phyloP scores from a whole-genome alignment of 2,113 vertebrate species.

The Vireo altiloquus region DNA sequence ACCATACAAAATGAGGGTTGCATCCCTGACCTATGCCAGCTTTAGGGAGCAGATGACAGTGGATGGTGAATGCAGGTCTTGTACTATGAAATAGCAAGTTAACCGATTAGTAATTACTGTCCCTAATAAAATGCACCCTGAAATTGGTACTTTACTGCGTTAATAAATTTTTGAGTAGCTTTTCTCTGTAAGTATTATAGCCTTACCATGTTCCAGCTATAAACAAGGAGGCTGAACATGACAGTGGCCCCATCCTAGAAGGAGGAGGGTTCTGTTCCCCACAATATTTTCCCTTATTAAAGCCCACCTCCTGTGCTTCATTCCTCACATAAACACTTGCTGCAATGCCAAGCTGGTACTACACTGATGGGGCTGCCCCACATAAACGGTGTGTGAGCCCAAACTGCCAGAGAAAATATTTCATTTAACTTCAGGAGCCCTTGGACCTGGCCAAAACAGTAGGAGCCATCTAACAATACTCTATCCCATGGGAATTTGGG shows the following conservation, averaged over 20 bases:
- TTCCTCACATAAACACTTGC: background rate
- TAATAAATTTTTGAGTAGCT: constrained; percentile 10
- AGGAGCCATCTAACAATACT: background rate
- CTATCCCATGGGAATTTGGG: background rate
- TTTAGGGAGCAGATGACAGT: background rate
- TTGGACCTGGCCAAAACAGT: background rate
- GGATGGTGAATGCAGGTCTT: constrained; percentile 11
- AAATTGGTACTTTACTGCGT: constrained; percentile 43
- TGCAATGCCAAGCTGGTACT: background rate
- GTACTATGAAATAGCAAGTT: constrained; percentile 23
- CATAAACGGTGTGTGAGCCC: background rate
- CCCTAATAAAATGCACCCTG: constrained; percentile 6
- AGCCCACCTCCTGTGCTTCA: background rate
- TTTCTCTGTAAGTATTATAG: constrained; percentile 21
- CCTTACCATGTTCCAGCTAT: background rate
- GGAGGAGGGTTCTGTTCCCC: background rate
- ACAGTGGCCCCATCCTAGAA: background rate
- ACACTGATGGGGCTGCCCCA: background rate
- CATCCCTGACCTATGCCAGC: background rate
- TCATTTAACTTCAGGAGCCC: background rate
- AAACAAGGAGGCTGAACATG: background rate
- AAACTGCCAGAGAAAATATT: background rate
- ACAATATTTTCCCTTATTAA: background rate
- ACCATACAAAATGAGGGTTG: background rate
- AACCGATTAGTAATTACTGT: constrained; percentile 53